Base-by-base conservation (phyloP, 2,888 invertebrate genomes). In the Cheilosia soror region DNA sequence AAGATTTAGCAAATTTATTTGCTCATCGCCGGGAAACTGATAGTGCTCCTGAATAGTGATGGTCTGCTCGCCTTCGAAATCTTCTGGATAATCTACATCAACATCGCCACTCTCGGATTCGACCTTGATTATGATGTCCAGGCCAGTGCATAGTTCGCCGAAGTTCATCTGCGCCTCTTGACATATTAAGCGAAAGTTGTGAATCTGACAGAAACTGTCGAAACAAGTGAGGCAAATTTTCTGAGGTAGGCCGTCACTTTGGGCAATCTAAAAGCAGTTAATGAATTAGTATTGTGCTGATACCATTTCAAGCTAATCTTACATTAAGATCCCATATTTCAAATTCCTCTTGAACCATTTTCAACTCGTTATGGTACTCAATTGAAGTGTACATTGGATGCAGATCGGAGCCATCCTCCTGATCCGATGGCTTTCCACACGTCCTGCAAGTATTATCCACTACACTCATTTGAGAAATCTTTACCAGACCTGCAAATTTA, bases 171-270 rank as follows among this genome's bases (percentile, higher is more conserved):
- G 83, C 2, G 83, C 79, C n/a, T 84, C 79, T 40, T 84, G 73
- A 27, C 83, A 84, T 29, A 84, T 84, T 5, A 75, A 25, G 0
- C 83, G 79, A 11, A 84, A 84, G 27, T 84, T 84, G 15, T 84
- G 83, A 40, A 84, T 84, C 65, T 84, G 83, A 40, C 83, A 84
- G 29, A 84, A 84, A 25, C 83, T 84, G 55, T 84, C 83, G 27
- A 84, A 84, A 7, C 83, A 84, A 9, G 83, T 84, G 0, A 84
- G 7, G 49, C 83, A 84, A 44, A 84, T 84, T 29, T 84, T 84
- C 15, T 84, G 83, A 9, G 83, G 83, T n/a, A 84, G 55, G 0
- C 83, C 83, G 13, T 84, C 83, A 4, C 51, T 69, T 69, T 84
- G 63, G 15, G 57, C 68, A 15, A 84, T 79, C 83, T 84, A 9